These are phyloP conservation scores for Aptenodytes patagonicus DNA, from an alignment of 2,113 vertebrate genomes.

Conservation along the genomic window DNA sequence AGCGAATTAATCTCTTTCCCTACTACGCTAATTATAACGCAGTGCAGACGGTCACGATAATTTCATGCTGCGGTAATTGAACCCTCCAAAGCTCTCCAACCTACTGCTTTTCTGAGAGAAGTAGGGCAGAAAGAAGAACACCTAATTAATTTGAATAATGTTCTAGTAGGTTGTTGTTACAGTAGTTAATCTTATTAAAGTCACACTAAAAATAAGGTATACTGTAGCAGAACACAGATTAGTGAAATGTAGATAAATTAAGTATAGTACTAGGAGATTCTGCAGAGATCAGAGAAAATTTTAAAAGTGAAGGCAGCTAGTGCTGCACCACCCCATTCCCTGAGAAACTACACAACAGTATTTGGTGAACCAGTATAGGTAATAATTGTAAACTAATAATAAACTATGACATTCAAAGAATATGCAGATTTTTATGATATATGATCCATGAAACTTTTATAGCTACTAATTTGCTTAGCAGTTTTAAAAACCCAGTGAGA, in stretches of 20 bases:
- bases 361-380: neutral
- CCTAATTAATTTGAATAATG: slow-evolving; percentile 58
- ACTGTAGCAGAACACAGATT: neutral
- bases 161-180: slow-evolving; percentile 6
- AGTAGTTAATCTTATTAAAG: slow-evolving; percentile 46
- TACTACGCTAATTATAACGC: neutral
- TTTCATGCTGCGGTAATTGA: slow-evolving; percentile 47
- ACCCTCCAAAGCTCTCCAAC: slow-evolving; percentile 28
- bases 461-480: neutral
- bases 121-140: slow-evolving; percentile 40
- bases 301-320: neutral
- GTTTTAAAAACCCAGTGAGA: neutral
- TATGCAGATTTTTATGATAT: neutral
- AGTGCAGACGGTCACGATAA: neutral
- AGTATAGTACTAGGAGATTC: neutral
- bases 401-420: neutral
- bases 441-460: neutral
- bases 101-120: slow-evolving; percentile 35
- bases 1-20: neutral
- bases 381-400: neutral
- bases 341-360: neutral
- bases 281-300: neutral
- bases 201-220: slow-evolving; percentile 22
- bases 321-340: neutral
- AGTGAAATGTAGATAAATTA: neutral